Percentiles rank a stretch among this genome's conserved stretches.
These are phyloP conservation scores for Hydrophis major DNA, from an alignment of 2,797 vertebrate genomes.

Conservation along the genomic window DNA sequence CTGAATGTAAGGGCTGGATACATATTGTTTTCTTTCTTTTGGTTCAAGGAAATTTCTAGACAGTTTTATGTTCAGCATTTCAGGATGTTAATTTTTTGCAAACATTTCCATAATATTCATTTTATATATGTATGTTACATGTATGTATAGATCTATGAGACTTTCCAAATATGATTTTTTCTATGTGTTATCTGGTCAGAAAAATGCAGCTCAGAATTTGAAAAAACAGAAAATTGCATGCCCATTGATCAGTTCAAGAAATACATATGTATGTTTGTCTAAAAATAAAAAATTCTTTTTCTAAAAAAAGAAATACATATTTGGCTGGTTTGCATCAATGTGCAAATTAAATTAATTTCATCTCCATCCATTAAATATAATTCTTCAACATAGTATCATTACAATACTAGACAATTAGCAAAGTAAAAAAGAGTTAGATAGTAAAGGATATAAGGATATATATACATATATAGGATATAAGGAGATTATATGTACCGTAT, in stretches of 20 bases:
- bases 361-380: too few species aligned
- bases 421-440: too few species aligned
- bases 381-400: too few species aligned
- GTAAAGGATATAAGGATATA: too few species aligned
- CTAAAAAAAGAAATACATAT: too few species aligned
- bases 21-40: not conserved
- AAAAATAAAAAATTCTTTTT: too few species aligned
- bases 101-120: not conserved
- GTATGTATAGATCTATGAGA: not conserved
- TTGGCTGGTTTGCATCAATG: too few species aligned
- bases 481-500: too few species aligned
- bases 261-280: not conserved
- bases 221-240: not conserved
- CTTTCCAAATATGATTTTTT: not conserved
- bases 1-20: not conserved
- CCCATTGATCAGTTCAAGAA: not conserved
- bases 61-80: not conserved
- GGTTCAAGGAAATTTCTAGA: not conserved
- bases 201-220: not conserved
- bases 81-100: not conserved
- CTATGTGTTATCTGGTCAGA: not conserved
- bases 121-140: not conserved
- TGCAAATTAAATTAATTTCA: too few species aligned
- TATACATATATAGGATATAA: too few species aligned
- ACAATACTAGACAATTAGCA: too few species aligned